A percentile compares a stretch with the other conserved stretches of the same genome.
Conservation (phyloP, 2,888 invertebrate species). For the Portevinia maculata region DNA sequence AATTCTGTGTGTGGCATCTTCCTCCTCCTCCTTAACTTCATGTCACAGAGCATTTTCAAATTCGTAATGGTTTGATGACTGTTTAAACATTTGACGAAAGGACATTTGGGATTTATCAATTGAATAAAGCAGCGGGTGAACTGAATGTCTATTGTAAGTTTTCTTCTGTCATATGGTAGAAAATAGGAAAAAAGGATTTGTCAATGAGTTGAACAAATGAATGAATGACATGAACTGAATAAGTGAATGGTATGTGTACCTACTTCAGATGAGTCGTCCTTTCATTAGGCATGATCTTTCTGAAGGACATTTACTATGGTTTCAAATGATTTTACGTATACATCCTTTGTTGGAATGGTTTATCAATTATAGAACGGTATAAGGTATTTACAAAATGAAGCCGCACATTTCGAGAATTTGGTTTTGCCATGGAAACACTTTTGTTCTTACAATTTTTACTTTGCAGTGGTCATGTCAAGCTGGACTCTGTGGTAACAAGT, state of each 20-base stretch:
- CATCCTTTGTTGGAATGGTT: constrained; percentile 48
- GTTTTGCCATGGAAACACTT: constrained; percentile 2
- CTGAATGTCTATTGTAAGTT: constrained; percentile 40
- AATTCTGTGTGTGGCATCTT: constrained; percentile 27
- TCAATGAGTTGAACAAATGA: constrained; percentile 66
- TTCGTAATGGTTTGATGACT: constrained; percentile 71
- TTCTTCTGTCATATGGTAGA: constrained; percentile 30
- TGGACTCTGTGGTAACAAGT: too few species aligned
- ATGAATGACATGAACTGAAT: constrained; percentile 60
- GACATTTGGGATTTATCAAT: constrained; percentile 39
- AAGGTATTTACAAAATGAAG: constrained; percentile 12
- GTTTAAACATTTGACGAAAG: constrained; percentile 59
- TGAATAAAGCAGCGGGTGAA: constrained; percentile 70
- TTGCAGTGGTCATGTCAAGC: too few species aligned
- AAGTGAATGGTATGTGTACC: constrained; percentile 42
- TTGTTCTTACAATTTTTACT: too few species aligned
- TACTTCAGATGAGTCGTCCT: constrained; percentile 52
- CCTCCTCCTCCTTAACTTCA: constrained; percentile 19
- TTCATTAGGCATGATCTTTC: constrained; percentile 29
- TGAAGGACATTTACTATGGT: constrained; percentile 58
- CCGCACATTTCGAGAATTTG: not conserved
- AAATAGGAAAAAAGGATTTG: constrained; percentile 56
- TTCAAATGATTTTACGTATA: constrained; percentile 36
- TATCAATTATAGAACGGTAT: constrained; percentile 61
- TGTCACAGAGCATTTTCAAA: constrained; percentile 50